These are phyloP conservation scores for Microplitis mediator DNA, from an alignment of 1,140 invertebrate species.

Conservation along the genomic window DNA sequence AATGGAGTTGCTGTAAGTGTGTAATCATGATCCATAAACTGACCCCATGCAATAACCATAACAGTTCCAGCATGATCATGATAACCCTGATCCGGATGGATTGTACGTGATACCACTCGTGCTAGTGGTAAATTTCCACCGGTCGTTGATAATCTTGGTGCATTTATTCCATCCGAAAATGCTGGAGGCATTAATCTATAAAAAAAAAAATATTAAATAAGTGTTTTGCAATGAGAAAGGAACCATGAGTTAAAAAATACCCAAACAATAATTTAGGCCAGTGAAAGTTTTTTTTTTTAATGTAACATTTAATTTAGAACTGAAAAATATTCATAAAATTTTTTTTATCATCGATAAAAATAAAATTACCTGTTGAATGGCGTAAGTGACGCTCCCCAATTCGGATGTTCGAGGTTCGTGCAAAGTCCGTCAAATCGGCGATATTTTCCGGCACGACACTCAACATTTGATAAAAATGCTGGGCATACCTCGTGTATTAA, in stretches of 20 bases:
- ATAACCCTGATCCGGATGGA: conserved; percentile 89
- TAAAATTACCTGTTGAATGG: conserved; percentile 76
- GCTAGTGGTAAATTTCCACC: conserved; percentile 79
- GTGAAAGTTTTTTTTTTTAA: not conserved
- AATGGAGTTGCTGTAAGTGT: conserved; percentile 86
- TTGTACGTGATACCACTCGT: conserved; percentile 83
- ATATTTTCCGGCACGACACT: conserved; percentile 89
- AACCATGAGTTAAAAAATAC: not conserved
- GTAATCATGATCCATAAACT: conserved; percentile 94
- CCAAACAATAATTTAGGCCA: not conserved
- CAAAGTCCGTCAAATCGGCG: conserved; percentile 88
- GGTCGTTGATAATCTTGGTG: conserved; percentile 76
- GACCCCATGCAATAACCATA: conserved; percentile 92
- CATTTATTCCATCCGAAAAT: conserved; percentile 81
- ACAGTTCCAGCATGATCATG: conserved; percentile 93
- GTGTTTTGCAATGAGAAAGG: not conserved
- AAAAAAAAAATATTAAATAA: not conserved
- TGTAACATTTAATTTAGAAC: no score
- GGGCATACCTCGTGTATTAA: conserved; percentile 87
- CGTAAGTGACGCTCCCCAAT: conserved; percentile 86
- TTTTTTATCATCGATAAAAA: not conserved
- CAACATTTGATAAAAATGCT: conserved; percentile 83
- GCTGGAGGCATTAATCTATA: conserved; percentile 75
- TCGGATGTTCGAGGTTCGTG: conserved; percentile 89
- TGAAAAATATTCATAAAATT: not conserved